Evolutionary conservation across 1,140 invertebrate genomes (phyloP).

Genomic region (Drosophila dunni): DNA sequence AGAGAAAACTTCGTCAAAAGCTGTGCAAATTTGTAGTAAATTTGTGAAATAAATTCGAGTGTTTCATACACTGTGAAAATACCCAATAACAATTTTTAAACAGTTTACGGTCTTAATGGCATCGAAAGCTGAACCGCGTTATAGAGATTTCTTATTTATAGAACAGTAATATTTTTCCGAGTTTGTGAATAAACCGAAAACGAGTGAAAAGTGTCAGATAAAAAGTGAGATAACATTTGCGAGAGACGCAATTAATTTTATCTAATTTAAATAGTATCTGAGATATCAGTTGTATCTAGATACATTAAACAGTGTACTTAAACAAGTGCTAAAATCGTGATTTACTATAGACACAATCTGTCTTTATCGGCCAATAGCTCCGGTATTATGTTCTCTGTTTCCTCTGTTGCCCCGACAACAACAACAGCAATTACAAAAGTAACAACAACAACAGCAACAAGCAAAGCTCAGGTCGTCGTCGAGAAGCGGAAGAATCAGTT

Average conservation of each 20-base stretch:
- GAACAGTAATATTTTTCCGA: constrained; percentile 58
- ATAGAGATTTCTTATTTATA: constrained; percentile 80
- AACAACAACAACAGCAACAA: constrained; percentile 30
- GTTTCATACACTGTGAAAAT: constrained; percentile 26
- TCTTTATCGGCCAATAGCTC: constrained; percentile 34
- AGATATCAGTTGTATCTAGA: constrained; percentile 64
- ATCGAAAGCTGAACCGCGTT: constrained; percentile 69
- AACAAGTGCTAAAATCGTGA: neutral
- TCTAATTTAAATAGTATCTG: constrained; percentile 49
- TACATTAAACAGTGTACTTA: constrained; percentile 15
- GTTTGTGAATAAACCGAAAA: constrained; percentile 38
- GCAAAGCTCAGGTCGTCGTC: constrained; percentile 21
- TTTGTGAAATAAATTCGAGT: constrained; percentile 64
- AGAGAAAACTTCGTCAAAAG: constrained; percentile 39
- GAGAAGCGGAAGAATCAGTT: constrained; percentile 14
- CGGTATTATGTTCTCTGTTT: constrained; percentile 68
- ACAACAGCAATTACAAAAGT: constrained; percentile 13
- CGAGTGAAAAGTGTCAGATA: constrained; percentile 26
- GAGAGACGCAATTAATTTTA: constrained; percentile 58
- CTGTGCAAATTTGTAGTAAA: constrained; percentile 59
- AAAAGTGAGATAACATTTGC: constrained; percentile 45
- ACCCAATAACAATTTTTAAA: neutral
- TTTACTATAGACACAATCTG: neutral
- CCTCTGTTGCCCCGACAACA: constrained; percentile 41
- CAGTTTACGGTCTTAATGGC: constrained; percentile 69